phyloP scores from a whole-genome alignment of 30 jellyfish, hydroid and myxozoan species.

The Sanderia malayensis region DNA sequence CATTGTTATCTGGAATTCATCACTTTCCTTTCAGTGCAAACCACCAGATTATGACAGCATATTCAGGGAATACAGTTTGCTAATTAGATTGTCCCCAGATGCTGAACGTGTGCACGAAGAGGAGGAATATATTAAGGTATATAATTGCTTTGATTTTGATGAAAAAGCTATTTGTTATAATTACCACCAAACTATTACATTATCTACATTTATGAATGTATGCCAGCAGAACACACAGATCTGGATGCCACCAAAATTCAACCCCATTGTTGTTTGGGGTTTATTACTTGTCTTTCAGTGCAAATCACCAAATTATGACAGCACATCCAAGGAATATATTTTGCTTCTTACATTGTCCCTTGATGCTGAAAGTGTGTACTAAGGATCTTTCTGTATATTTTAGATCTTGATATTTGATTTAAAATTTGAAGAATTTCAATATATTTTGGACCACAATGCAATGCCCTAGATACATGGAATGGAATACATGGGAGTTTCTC shows the following conservation, averaged over 20 bases:
- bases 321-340: constrained; percentile 22
- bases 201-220: too few species aligned
- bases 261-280: constrained; percentile 40
- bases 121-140: constrained; percentile 25
- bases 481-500: too few species aligned
- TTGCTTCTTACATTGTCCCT: constrained; percentile 13
- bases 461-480: too few species aligned
- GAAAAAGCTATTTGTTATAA: too few species aligned
- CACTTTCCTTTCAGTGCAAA: constrained; percentile 11
- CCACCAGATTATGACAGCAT: constrained; percentile 37
- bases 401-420: too few species aligned
- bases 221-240: too few species aligned
- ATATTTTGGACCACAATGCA: too few species aligned
- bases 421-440: too few species aligned
- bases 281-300: neutral
- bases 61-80: constrained; percentile 27
- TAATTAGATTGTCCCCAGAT: constrained; percentile 17
- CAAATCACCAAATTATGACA: constrained; percentile 37
- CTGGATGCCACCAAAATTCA: too few species aligned
- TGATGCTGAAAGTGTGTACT: neutral
- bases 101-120: constrained; percentile 13
- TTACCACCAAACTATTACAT: too few species aligned
- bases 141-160: too few species aligned
- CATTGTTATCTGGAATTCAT: constrained; percentile 39
- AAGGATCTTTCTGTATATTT: too few species aligned